Conservation (phyloP, 2,888 invertebrate species). For the Dicyrtomina minuta region DNA sequence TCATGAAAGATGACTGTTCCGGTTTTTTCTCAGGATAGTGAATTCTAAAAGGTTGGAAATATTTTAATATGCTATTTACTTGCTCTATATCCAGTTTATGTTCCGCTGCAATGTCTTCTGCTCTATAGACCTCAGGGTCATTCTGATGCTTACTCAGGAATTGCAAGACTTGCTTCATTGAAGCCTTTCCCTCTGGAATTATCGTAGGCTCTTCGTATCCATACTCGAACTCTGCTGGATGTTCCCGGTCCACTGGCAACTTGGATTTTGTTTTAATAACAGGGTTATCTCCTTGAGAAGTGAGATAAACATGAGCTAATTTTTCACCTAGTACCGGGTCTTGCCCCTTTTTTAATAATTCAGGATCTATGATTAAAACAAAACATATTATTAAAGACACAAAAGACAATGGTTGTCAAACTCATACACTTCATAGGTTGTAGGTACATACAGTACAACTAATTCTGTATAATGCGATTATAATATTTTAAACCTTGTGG, state of each 20-base stretch:
- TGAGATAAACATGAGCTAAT: slow-evolving; percentile 54
- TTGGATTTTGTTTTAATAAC: slow-evolving; percentile 56
- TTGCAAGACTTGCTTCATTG: slow-evolving; percentile 65
- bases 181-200: slow-evolving; percentile 66
- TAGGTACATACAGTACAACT: too few species aligned
- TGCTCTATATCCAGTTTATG: slow-evolving; percentile 66
- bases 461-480: too few species aligned
- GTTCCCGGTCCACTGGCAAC: slow-evolving; percentile 64
- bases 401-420: too few species aligned
- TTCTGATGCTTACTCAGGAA: slow-evolving; percentile 68
- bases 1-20: slow-evolving; percentile 9
- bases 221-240: slow-evolving; percentile 63
- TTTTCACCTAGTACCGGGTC: slow-evolving; percentile 38
- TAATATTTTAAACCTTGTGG: too few species aligned
- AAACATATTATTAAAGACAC: too few species aligned
- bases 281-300: slow-evolving; percentile 57
- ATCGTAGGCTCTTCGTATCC: slow-evolving; percentile 69
- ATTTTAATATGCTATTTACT: slow-evolving; percentile 63
- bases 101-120: slow-evolving; percentile 65
- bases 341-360: slow-evolving; percentile 58
- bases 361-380: slow-evolving; percentile 62
- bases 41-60: slow-evolving; percentile 69
- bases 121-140: slow-evolving; percentile 64
- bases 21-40: slow-evolving; percentile 62
- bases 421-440: too few species aligned